Conservation (phyloP, 1,140 invertebrate genomes). For the Eupristina koningsbergeri region DNA sequence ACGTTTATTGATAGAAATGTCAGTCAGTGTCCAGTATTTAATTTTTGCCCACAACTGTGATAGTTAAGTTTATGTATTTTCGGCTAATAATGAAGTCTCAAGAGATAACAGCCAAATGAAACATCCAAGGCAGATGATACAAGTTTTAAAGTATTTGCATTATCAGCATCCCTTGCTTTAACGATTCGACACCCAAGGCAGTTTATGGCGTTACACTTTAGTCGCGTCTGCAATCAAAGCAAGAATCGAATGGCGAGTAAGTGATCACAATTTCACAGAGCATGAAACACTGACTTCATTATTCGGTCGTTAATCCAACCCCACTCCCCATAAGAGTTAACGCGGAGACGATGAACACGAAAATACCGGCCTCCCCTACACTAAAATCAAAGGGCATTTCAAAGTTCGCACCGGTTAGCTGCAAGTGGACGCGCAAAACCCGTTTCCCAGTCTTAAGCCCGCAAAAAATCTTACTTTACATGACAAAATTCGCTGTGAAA, state of each 20-base stretch:
- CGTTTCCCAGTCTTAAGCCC: neutral
- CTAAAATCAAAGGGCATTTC: conserved; percentile 26
- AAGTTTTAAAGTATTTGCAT: conserved; percentile 18
- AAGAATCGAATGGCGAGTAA: conserved; percentile 70
- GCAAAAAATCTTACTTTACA: neutral
- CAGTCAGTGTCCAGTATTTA: too few species aligned
- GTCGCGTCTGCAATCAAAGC: conserved; percentile 66
- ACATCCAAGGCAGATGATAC: neutral
- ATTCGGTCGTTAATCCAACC: conserved; percentile 71
- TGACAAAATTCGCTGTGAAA: neutral
- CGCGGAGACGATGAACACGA: conserved; percentile 40
- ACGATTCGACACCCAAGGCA: conserved; percentile 36
- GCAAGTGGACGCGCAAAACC: neutral
- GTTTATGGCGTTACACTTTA: conserved; percentile 69
- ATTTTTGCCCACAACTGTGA: too few species aligned
- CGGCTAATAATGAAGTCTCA: too few species aligned
- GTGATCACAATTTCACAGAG: conserved; percentile 72
- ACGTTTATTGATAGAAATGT: too few species aligned
- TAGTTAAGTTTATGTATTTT: too few species aligned
- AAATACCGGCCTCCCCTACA: conserved; percentile 8
- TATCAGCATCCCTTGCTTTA: conserved; percentile 13
- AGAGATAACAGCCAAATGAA: neutral
- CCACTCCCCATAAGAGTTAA: conserved; percentile 50
- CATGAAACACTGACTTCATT: conserved; percentile 74
- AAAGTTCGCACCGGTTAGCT: conserved; percentile 10